phyloP scores from a whole-genome alignment of 2,797 vertebrate species.

The Trichosurus vulpecula region DNA sequence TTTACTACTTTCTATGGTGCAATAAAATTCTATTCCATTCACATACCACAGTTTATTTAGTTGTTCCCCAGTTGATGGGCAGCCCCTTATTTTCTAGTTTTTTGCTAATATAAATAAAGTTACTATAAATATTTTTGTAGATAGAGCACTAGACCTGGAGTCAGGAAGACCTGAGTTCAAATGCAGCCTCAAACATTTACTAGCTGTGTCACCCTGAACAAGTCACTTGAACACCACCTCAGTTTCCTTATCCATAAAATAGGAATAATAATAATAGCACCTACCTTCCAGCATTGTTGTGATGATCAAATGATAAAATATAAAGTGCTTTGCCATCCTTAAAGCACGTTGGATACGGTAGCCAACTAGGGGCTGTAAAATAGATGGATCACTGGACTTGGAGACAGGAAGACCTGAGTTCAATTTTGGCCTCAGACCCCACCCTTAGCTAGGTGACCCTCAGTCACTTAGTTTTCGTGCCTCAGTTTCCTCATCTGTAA shows the following conservation, averaged over 20 bases:
- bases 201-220: background rate
- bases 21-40: background rate
- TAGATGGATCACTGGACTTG: background rate
- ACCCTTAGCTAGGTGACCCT: background rate
- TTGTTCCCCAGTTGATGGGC: background rate
- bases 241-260: background rate
- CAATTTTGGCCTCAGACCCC: background rate
- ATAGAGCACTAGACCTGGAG: background rate
- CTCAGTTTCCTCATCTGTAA: background rate
- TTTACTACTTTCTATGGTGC: background rate
- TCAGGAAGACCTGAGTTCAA: background rate
- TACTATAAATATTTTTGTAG: background rate
- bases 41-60: background rate
- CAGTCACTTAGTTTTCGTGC: background rate
- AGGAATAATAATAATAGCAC: background rate
- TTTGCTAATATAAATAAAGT: background rate
- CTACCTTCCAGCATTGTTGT: background rate
- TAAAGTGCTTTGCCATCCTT: background rate
- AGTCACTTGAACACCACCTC: background rate
- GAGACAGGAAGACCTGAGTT: background rate
- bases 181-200: background rate
- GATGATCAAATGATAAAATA: background rate
- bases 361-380: background rate
- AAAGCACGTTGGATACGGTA: background rate
- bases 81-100: background rate